These are phyloP conservation scores for Charaxes varanes DNA, from an alignment of 1,140 invertebrate species.

Conservation along the genomic window DNA sequence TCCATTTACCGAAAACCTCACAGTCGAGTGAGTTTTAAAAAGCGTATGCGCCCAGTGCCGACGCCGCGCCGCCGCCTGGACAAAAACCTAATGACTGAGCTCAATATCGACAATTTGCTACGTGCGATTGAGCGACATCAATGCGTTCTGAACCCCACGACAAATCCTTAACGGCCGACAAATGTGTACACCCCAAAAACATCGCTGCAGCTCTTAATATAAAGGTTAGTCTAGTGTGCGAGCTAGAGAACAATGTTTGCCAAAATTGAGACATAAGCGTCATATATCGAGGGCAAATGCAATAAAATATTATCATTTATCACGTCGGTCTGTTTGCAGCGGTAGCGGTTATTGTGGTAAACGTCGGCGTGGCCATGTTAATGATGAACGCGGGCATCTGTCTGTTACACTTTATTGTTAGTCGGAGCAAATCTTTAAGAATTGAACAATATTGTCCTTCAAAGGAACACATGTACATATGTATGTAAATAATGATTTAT, in stretches of 20 bases:
- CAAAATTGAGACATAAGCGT: slow-evolving; percentile 55
- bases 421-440: slow-evolving; percentile 23
- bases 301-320: slow-evolving; percentile 68
- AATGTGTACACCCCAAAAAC: slow-evolving; percentile 13
- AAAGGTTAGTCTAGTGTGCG: neutral
- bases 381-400: slow-evolving; percentile 55
- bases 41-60: slow-evolving; percentile 16
- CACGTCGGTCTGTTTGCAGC: slow-evolving; percentile 58
- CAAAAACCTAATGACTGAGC: slow-evolving; percentile 48
- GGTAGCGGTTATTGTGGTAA: slow-evolving; percentile 56
- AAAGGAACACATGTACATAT: too few relatives aligned
- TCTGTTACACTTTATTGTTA: slow-evolving; percentile 37
- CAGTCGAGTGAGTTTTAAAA: slow-evolving; percentile 44
- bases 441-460: too few relatives aligned
- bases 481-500: too few relatives aligned
- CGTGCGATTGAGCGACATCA: slow-evolving; percentile 63
- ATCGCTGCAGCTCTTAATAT: neutral
- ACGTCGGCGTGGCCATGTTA: slow-evolving; percentile 60
- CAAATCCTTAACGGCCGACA: slow-evolving; percentile 27
- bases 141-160: slow-evolving; percentile 49
- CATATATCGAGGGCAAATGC: slow-evolving; percentile 49
- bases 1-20: slow-evolving; percentile 16
- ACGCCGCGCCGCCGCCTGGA: slow-evolving; percentile 13
- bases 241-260: slow-evolving; percentile 22
- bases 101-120: slow-evolving; percentile 65